Evolutionary conservation across 37 sponge, comb jelly and placozoan genomes (phyloP), one percentile per base, ranked within the genome.

Genomic region (Haliclona indistincta): DNA sequence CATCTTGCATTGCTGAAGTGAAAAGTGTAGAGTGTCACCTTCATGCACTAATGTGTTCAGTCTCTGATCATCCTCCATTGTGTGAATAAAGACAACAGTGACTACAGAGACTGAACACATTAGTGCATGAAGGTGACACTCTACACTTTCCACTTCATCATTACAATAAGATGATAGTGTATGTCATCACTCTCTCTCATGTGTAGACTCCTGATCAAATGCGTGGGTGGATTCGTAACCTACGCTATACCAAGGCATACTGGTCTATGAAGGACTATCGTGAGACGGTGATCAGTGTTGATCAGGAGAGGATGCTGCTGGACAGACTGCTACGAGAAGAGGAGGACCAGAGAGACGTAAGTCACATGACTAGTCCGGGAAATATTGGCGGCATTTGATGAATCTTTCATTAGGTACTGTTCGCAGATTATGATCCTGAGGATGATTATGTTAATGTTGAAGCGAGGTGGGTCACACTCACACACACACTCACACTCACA

Each of bases 221-320:
- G 67, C 43, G 77, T 10, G 54, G 76, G 43, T 91, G 92, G 92
- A 88, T 91, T 38, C 52, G 32, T 28, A 72, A 63, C 17, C 71
- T 91, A 25, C 63, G 80, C 29, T 91, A 91, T 58, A 75, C 86
- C 30, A 86, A 85, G 54, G 78, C 77, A 2, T 91, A 91, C 68
- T 91, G 87, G 80, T 78, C 88, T 42, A 86, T 76, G 70, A 53
- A 68, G 75, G 79, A 83, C 58, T 53, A 82, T 3, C 28, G 88
- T 8, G 74, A 79, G n/a, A 91, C 92, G 0, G 79, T 91, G 1
- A n/a, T 91, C 2, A 63, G 49, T 1, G 92, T 76, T 29, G 88
- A 91, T 38, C 74, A 84, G 63, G 91, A 90, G 77, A 80, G 81
- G 39, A 67, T 61, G 41, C 74, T 86, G 2, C 51, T 84, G 63